These are phyloP conservation scores for Crotalus viridis DNA, from an alignment of 2,113 vertebrate species.

Conservation along the genomic window DNA sequence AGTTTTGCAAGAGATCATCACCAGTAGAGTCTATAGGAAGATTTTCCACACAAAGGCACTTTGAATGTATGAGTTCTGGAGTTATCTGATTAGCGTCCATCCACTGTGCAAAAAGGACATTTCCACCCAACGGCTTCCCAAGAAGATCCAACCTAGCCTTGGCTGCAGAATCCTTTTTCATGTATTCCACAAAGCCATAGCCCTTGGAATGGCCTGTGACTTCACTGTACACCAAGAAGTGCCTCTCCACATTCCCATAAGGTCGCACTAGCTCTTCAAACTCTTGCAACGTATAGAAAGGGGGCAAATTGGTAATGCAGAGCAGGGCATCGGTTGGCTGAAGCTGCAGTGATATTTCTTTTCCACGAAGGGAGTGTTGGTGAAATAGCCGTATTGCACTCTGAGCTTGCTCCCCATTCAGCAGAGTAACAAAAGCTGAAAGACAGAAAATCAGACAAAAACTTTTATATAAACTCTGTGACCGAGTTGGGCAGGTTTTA, in stretches of 20 bases:
- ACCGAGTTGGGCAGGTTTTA: neutral
- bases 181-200: constrained; percentile 97
- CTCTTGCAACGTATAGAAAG: constrained; percentile 78
- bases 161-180: constrained; percentile 98
- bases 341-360: constrained; percentile 87
- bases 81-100: constrained; percentile 94
- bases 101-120: constrained; percentile 93
- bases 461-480: neutral
- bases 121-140: constrained; percentile 82
- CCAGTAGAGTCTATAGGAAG: constrained; percentile 80
- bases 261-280: constrained; percentile 91
- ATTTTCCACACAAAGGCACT: constrained; percentile 92
- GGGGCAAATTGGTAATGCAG: constrained; percentile 91
- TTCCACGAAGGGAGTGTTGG: constrained; percentile 85
- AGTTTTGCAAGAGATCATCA: constrained; percentile 83
- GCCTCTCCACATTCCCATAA: constrained; percentile 93
- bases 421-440: constrained; percentile 92
- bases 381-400: constrained; percentile 88
- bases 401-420: constrained; percentile 96
- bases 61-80: constrained; percentile 90
- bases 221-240: constrained; percentile 93
- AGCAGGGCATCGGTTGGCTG: constrained; percentile 95
- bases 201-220: constrained; percentile 90
- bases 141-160: constrained; percentile 89
- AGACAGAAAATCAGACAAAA: constrained; percentile 31